Evolutionary conservation across 2,888 invertebrate species (phyloP).

Genomic region (Chouioia cunea): DNA sequence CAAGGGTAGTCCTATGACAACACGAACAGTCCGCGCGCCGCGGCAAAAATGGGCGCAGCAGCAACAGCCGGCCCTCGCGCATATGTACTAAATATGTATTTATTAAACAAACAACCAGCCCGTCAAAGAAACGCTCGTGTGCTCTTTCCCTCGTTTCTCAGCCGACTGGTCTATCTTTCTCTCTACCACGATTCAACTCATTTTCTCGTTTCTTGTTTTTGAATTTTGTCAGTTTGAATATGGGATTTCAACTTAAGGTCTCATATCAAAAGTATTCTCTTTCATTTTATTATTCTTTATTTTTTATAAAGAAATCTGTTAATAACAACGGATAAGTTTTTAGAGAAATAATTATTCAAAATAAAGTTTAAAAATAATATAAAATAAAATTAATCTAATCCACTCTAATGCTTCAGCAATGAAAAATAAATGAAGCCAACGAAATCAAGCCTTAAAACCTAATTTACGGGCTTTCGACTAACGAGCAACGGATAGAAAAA

Average conservation of each 20-base stretch:
- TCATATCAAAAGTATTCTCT: too few species aligned
- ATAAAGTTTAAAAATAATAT: slow-evolving; percentile 7
- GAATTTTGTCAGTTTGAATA: too few species aligned
- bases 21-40: slow-evolving; percentile 30
- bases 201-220: not conserved
- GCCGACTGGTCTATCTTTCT: not conserved
- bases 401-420: not conserved
- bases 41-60: slow-evolving; percentile 65
- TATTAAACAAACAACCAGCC: slow-evolving; percentile 65
- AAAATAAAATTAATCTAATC: slow-evolving; percentile 4
- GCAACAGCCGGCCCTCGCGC: slow-evolving; percentile 57
- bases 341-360: too few species aligned
- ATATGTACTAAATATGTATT: slow-evolving; percentile 66
- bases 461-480: too few species aligned
- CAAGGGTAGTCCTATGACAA: not conserved
- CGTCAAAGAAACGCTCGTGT: slow-evolving; percentile 52
- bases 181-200: slow-evolving; percentile 42
- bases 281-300: too few species aligned
- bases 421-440: not conserved
- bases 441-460: too few species aligned
- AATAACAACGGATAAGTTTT: too few species aligned
- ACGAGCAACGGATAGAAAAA: too few species aligned
- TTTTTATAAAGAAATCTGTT: too few species aligned
- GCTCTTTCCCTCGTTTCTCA: slow-evolving; percentile 47
- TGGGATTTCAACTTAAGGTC: too few species aligned